Conservation (phyloP, 1,140 invertebrate species). For the Drosophila novamexicana region DNA sequence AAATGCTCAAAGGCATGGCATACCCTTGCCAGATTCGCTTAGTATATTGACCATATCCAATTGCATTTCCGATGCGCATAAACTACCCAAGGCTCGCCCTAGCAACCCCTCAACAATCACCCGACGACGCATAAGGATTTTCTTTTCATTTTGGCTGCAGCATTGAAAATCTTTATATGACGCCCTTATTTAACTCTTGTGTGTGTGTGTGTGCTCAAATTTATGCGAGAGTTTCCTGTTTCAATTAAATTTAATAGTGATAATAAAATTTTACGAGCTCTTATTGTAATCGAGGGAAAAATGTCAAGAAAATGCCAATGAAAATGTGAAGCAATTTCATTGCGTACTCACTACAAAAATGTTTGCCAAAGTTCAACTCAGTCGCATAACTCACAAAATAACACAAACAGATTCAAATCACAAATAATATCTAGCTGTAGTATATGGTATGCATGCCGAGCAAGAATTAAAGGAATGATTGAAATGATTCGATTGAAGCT, state of each 20-base stretch:
- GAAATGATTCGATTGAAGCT: constrained; percentile 52
- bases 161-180: constrained; percentile 42
- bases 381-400: constrained; percentile 31
- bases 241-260: constrained; percentile 80
- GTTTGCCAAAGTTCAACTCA: constrained; percentile 38
- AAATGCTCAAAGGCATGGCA: constrained; percentile 14
- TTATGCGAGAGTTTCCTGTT: constrained; percentile 82
- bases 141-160: constrained; percentile 42
- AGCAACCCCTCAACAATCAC: constrained; percentile 14
- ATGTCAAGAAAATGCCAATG: constrained; percentile 66
- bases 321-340: constrained; percentile 53
- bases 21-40: constrained; percentile 19
- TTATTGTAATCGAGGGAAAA: constrained; percentile 66
- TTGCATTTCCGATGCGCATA: constrained; percentile 80
- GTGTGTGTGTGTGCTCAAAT: constrained; percentile 44
- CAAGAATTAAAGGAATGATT: constrained; percentile 44
- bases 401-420: background rate
- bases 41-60: constrained; percentile 67
- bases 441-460: background rate
- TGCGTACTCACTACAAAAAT: constrained; percentile 24
- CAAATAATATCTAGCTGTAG: constrained; percentile 6
- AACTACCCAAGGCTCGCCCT: constrained; percentile 30
- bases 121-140: constrained; percentile 12
- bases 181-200: constrained; percentile 14
- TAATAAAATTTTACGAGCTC: constrained; percentile 78